A percentile compares a stretch with the other conserved stretches of the same genome.
These are phyloP conservation scores for Cryptocephalus moraei DNA, from an alignment of 2,888 invertebrate genomes.

Conservation along the genomic window DNA sequence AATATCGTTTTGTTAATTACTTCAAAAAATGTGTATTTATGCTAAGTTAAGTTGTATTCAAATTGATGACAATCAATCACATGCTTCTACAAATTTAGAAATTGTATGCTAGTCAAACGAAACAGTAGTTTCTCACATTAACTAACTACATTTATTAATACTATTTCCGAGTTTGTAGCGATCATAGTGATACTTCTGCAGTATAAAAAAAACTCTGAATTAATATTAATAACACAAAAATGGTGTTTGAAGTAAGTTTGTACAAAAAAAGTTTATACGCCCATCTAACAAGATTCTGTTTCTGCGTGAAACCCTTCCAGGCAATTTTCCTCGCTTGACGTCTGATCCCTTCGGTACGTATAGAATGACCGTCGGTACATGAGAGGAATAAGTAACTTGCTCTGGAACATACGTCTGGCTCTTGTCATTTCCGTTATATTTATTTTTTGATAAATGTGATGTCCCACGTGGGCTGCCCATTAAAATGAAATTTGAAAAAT, in stretches of 20 bases:
- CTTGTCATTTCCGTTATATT: constrained; percentile 22
- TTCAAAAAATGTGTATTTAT: too few relatives aligned
- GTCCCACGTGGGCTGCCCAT: constrained; percentile 3
- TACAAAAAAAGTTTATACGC: background rate
- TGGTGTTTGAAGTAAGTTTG: background rate
- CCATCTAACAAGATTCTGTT: background rate
- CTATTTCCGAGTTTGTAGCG: too few relatives aligned
- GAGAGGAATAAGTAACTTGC: constrained; percentile 35
- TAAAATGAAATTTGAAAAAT: constrained; percentile 7
- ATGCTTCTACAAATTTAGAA: too few relatives aligned
- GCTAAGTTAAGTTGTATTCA: too few relatives aligned
- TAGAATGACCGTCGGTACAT: constrained; percentile 39
- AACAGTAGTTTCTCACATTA: too few relatives aligned
- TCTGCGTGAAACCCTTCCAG: constrained; percentile 19
- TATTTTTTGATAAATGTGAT: constrained; percentile 19
- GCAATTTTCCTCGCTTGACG: constrained; percentile 32
- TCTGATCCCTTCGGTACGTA: constrained; percentile 36
- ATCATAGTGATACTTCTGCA: too few relatives aligned
- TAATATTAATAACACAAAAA: too few relatives aligned
- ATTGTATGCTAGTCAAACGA: too few relatives aligned
- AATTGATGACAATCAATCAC: too few relatives aligned
- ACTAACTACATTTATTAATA: too few relatives aligned
- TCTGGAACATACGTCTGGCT: constrained; percentile 19
- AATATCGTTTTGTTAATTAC: too few relatives aligned
- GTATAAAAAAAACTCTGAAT: too few relatives aligned